These are phyloP conservation scores for Nasonia giraulti DNA, from an alignment of 1,140 invertebrate species.

Conservation along the genomic window DNA sequence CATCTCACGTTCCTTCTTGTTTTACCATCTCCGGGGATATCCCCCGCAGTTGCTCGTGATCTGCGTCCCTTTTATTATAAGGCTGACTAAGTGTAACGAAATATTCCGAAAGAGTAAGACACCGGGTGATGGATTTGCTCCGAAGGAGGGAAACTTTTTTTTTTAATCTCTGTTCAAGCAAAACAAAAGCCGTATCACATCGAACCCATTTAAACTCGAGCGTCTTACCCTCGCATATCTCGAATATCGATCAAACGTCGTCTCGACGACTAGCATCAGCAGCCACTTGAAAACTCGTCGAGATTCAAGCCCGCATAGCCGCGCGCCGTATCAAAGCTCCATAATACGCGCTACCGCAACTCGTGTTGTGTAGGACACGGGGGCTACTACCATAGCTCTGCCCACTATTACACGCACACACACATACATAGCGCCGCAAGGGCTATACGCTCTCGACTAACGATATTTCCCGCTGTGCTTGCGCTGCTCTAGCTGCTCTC, in stretches of 20 bases:
- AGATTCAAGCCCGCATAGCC: background rate
- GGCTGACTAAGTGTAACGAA: conserved; percentile 30
- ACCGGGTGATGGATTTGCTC: conserved; percentile 30
- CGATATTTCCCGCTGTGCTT: background rate
- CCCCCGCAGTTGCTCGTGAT: background rate
- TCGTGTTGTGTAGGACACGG: background rate
- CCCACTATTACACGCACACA: too few relatives aligned
- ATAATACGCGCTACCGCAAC: background rate
- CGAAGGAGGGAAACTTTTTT: background rate
- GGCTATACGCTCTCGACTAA: background rate
- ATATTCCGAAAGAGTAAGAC: conserved; percentile 34
- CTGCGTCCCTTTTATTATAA: conserved; percentile 43
- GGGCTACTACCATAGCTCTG: background rate
- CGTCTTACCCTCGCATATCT: background rate
- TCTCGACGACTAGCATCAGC: background rate
- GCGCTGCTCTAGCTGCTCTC: background rate
- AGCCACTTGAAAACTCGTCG: background rate
- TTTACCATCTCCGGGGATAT: conserved; percentile 13
- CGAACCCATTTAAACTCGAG: background rate
- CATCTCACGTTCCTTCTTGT: conserved; percentile 51
- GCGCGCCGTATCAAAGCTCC: background rate
- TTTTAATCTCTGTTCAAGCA: too few relatives aligned
- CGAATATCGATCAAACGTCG: background rate
- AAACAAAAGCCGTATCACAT: too few relatives aligned
- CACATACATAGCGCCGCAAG: background rate